A percentile compares a stretch with the other conserved stretches of the same genome.
Conservation (phyloP, 1,140 invertebrate species). For the Temnothorax longispinosus region DNA sequence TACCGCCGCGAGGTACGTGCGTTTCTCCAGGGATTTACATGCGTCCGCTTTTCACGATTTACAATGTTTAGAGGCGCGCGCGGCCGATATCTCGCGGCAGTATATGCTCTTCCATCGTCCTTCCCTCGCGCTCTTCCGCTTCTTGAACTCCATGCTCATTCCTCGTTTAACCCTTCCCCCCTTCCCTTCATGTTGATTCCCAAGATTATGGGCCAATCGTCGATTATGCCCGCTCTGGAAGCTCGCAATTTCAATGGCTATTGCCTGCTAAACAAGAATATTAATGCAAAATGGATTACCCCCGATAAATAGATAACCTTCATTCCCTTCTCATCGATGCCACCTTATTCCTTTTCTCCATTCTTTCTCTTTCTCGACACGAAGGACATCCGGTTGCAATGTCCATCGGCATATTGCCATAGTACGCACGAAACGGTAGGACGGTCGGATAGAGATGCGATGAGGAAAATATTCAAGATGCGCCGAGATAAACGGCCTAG, state of each 20-base stretch:
- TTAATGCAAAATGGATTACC: constrained; percentile 81
- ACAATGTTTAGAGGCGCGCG: constrained; percentile 32
- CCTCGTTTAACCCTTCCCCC: background rate
- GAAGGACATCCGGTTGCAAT: constrained; percentile 80
- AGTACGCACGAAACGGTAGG: constrained; percentile 52
- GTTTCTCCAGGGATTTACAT: constrained; percentile 30
- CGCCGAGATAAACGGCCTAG: constrained; percentile 50
- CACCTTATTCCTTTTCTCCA: constrained; percentile 13
- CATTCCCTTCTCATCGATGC: constrained; percentile 43
- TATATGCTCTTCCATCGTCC: background rate
- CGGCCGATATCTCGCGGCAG: background rate
- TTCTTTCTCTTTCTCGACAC: constrained; percentile 53
- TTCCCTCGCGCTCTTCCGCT: constrained; percentile 16
- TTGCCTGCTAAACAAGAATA: constrained; percentile 79
- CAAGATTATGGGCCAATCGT: constrained; percentile 72
- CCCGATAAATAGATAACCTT: constrained; percentile 40
- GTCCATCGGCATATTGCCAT: constrained; percentile 46
- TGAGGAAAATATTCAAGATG: constrained; percentile 64
- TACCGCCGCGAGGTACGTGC: constrained; percentile 39
- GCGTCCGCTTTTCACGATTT: constrained; percentile 51
- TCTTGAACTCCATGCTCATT: constrained; percentile 26
- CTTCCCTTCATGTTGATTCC: constrained; percentile 28
- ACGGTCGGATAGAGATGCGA: constrained; percentile 57
- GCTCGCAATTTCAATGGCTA: constrained; percentile 74
- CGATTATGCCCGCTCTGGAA: constrained; percentile 72